Base-by-base conservation (phyloP, 2,797 vertebrate genomes). In the Sebastes elongatus region DNA sequence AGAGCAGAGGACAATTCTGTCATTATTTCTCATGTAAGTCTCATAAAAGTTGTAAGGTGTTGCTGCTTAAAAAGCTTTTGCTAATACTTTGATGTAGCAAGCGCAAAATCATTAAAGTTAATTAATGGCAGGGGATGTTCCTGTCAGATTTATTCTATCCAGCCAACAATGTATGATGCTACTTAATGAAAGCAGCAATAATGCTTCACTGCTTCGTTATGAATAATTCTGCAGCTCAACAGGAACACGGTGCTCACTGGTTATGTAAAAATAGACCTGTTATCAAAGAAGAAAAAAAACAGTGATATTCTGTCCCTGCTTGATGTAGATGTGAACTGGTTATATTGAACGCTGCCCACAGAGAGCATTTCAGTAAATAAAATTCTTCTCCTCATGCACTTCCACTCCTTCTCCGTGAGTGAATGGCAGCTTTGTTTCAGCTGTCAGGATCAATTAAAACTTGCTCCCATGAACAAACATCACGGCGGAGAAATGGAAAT, bases 351-450 rank as follows among this genome's bases (percentile, higher is more conserved):
- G 2, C 73, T 78, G 76, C 88, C 88, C 62, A 80, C 82, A 82
- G 76, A 90, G 80, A 92, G 76, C 62, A 87, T 83, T 38, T 86
- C 76, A 35, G 77, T 91, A 78, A 88, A 90, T 91, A 63, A 81
- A 90, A 88, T 86, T 87, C 86, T 87, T 89, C 70, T 72, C 56
- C 64, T 78, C 74, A 53, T 74, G 60, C 62, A 62, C 76, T 63
- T 68, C 60, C 76, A 72, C 60, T 74, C 73, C 35, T 78, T 71
- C 68, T 83, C 55, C 23, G 78, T 63, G 62, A 75, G 76, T 92
- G 91, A 92, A 92, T 89, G 88, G 86, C 81, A 81, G 85, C 90
- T 92, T 93, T 93, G 91, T 93, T 86, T 90, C 74, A 83, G 83
- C 87, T 92, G 92, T 93, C 90, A 75, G 78, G 67, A 78, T 90